Percentiles rank a stretch among this genome's conserved stretches.
Evolutionary conservation across 1,140 invertebrate genomes (phyloP).

Genomic region (Periplaneta americana): DNA sequence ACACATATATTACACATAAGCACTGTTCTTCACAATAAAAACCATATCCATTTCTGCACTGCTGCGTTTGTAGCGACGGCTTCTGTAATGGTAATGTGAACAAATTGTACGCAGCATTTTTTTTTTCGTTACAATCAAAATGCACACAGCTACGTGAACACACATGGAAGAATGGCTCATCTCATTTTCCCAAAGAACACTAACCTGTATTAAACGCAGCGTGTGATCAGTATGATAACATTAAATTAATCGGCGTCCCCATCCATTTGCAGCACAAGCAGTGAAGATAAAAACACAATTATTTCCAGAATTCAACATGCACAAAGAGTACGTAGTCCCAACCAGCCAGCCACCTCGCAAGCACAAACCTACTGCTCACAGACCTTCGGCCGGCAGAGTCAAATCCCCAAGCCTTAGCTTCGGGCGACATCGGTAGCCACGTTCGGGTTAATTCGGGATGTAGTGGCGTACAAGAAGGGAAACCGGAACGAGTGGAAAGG

Average conservation of each 20-base stretch:
- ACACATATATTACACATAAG: too few species aligned
- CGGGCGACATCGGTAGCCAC: conserved; percentile 6
- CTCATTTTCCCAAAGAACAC: not conserved
- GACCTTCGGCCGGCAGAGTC: conserved; percentile 6
- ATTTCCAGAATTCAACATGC: conserved; percentile 5
- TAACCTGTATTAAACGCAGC: conserved; percentile 1
- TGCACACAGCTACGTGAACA: not conserved
- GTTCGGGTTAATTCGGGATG: conserved; percentile 14
- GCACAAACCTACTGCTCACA: conserved; percentile 18
- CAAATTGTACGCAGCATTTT: not conserved
- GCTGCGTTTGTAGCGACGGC: not conserved
- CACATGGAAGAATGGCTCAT: not conserved
- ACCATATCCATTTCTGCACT: not conserved
- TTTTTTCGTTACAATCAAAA: not conserved
- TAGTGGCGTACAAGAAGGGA: not conserved
- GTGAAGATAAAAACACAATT: conserved; percentile 7
- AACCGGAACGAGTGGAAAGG: conserved; percentile 1
- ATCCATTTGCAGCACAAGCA: conserved; percentile 8
- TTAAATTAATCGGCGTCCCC: not conserved
- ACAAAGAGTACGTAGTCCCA: not conserved
- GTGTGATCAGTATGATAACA: not conserved
- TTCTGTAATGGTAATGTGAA: too few species aligned
- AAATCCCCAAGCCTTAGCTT: conserved; percentile 12
- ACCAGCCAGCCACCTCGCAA: conserved; percentile 16
- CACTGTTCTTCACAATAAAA: not conserved